Percentiles rank a stretch among this genome's conserved stretches.
Evolutionary conservation across 2,797 vertebrate species (phyloP).

Genomic region (Anguilla megastoma): DNA sequence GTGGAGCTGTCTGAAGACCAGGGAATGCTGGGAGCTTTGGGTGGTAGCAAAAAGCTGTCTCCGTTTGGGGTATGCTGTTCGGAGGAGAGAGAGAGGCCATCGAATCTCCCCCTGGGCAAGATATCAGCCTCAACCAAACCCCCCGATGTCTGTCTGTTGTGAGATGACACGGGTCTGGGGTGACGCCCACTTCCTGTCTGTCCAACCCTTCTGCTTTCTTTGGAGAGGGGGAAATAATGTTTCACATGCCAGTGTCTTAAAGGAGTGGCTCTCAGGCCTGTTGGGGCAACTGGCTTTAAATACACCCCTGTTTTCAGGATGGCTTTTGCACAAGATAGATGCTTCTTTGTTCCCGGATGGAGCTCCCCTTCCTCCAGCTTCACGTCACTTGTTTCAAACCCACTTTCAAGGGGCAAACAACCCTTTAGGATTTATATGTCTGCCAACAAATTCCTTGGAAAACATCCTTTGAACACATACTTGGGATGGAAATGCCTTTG

Average conservation of each 20-base stretch:
- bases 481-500: slow-evolving; percentile 39
- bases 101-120: slow-evolving; percentile 39
- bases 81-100: slow-evolving; percentile 26
- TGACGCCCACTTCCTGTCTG: slow-evolving; percentile 53
- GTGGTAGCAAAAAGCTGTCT: slow-evolving; percentile 47
- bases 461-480: not conserved
- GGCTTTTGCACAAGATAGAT: slow-evolving; percentile 52
- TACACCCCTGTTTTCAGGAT: slow-evolving; percentile 57
- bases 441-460: not conserved
- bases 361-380: slow-evolving; percentile 40
- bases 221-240: slow-evolving; percentile 42
- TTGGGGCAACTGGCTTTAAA: slow-evolving; percentile 46
- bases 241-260: not conserved
- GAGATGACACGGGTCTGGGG: slow-evolving; percentile 36
- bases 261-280: not conserved
- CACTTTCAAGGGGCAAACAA: slow-evolving; percentile 34
- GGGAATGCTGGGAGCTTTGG: slow-evolving; percentile 54
- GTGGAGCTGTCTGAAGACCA: slow-evolving; percentile 52
- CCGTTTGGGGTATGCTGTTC: slow-evolving; percentile 44
- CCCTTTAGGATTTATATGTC: slow-evolving; percentile 31
- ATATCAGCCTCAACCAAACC: slow-evolving; percentile 1
- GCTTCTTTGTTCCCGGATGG: slow-evolving; percentile 15
- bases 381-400: slow-evolving; percentile 23
- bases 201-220: slow-evolving; percentile 53
- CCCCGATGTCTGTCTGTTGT: slow-evolving; percentile 28